Evolutionary conservation across 2,888 invertebrate genomes (phyloP).

Genomic region (Nineta flava): DNA sequence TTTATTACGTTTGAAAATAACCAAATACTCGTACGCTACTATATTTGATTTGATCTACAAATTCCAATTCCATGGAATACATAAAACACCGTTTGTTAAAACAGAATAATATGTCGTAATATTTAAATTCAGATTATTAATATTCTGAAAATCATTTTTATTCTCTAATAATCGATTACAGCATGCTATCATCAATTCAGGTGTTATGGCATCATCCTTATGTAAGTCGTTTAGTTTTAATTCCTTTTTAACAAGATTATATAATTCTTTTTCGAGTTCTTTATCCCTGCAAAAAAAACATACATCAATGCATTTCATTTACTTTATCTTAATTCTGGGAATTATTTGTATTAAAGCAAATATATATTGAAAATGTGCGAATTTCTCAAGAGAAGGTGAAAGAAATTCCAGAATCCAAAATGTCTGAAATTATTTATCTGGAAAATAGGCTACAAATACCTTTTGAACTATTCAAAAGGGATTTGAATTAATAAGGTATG

Average conservation of each 20-base stretch:
- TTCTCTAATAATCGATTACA: constrained; percentile 51
- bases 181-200: constrained; percentile 76
- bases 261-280: constrained; percentile 59
- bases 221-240: constrained; percentile 55
- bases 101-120: constrained; percentile 87
- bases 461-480: too few species aligned
- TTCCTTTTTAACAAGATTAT: constrained; percentile 45
- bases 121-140: constrained; percentile 56
- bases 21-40: too few species aligned
- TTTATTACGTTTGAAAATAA: too few species aligned
- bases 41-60: constrained; percentile 20
- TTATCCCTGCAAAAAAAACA: constrained; percentile 42
- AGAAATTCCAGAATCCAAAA: too few species aligned
- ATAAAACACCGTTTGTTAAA: constrained; percentile 75
- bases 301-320: neutral
- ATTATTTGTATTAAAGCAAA: too few species aligned
- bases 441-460: too few species aligned
- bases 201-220: constrained; percentile 84
- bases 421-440: too few species aligned
- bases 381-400: too few species aligned
- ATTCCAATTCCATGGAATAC: constrained; percentile 87
- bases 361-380: too few species aligned
- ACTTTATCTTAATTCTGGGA: too few species aligned
- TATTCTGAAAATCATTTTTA: constrained; percentile 28
- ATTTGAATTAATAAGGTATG: too few species aligned